A percentile compares a stretch with the other conserved stretches of the same genome.
These are phyloP conservation scores for Melinopterus prodromus DNA, from an alignment of 2,888 invertebrate genomes.

Conservation along the genomic window DNA sequence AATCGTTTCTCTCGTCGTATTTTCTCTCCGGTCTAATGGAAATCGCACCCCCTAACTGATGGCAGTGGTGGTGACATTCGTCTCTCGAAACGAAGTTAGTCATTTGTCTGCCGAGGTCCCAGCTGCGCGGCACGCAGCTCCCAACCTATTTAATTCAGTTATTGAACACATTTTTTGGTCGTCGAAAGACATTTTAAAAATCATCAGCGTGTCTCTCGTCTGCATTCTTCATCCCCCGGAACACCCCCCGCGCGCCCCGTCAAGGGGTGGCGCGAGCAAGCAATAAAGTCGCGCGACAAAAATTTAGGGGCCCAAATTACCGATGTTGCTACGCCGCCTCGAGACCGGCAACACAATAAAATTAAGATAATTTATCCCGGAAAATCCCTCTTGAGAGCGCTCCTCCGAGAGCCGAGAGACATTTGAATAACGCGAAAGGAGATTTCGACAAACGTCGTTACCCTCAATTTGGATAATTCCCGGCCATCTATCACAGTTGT, in stretches of 20 bases:
- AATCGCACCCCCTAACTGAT: conserved; percentile 6
- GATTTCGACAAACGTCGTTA: background rate
- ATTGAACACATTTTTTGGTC: conserved; percentile 61
- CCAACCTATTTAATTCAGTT: conserved; percentile 59
- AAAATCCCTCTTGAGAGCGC: conserved; percentile 6
- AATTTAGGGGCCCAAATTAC: conserved; percentile 39
- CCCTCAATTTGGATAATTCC: background rate
- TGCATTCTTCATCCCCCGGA: conserved; percentile 33
- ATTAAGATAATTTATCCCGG: conserved; percentile 36
- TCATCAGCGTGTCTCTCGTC: conserved; percentile 54
- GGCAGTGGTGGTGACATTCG: conserved; percentile 37
- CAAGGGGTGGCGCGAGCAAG: conserved; percentile 27
- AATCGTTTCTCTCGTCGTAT: background rate
- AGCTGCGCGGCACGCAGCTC: conserved; percentile 52
- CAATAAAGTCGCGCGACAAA: conserved; percentile 39
- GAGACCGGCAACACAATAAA: conserved; percentile 33
- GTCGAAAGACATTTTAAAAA: conserved; percentile 60
- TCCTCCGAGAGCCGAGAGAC: background rate
- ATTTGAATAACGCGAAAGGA: background rate
- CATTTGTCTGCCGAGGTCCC: conserved; percentile 57
- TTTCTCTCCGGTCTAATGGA: conserved; percentile 30
- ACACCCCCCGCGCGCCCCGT: background rate
- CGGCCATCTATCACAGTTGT: background rate
- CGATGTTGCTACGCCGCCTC: conserved; percentile 33
- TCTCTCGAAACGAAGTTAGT: conserved; percentile 58